phyloP scores from a whole-genome alignment of 2,888 invertebrate genomes.

The Arctia plantaginis region DNA sequence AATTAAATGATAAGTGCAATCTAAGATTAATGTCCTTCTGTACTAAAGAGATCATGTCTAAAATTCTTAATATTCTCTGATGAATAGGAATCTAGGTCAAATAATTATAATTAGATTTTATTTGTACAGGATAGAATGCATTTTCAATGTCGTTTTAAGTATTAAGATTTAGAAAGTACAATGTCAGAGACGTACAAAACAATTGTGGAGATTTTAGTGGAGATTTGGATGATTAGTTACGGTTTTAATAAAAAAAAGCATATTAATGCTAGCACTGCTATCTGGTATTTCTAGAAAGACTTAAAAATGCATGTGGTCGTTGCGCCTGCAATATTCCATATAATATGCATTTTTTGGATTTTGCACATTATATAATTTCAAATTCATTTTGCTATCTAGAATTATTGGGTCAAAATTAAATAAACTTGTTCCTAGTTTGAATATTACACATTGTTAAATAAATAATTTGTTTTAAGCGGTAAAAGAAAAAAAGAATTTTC shows the following conservation, averaged over 20 bases:
- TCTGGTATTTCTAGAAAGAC: no score
- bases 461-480: no score
- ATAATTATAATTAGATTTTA: slow-evolving; percentile 42
- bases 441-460: no score
- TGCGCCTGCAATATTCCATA: no score
- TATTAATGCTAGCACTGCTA: background rate
- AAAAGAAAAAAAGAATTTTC: background rate
- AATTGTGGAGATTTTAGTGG: background rate
- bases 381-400: no score
- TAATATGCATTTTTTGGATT: no score
- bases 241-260: background rate
- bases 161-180: background rate
- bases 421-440: background rate
- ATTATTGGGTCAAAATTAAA: background rate
- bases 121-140: slow-evolving; percentile 21
- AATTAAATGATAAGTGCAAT: slow-evolving; percentile 86
- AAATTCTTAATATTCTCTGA: slow-evolving; percentile 54
- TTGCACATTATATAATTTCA: no score
- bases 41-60: slow-evolving; percentile 70
- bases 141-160: background rate
- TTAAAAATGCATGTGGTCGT: no score
- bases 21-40: slow-evolving; percentile 80
- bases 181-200: background rate
- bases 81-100: slow-evolving; percentile 46
- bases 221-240: background rate